Evolutionary conservation across 2,113 vertebrate genomes (phyloP), one percentile per base, ranked within the genome.

Genomic region (Channa maculata): DNA sequence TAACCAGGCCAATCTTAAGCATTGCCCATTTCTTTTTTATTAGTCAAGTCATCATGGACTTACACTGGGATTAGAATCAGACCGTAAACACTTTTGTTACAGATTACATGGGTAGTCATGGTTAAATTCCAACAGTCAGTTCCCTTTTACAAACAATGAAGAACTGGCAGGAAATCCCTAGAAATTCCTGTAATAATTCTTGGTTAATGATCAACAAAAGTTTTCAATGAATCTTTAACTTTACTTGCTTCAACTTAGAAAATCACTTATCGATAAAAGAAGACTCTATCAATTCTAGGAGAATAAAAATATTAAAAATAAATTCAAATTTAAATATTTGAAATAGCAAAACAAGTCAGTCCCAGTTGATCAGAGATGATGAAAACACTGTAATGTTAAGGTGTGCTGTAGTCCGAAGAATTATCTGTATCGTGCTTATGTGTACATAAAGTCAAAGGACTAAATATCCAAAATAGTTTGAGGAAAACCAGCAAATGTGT

Each of bases 391-490:
- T 79, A 41, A 65, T 63, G 62, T 63, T 24, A 5, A 65, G 53
- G 24, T 60, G 24, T 71, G 45, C 10, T 65, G 54, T 66, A 15
- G 53, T 46, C 10, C 24, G 64, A 49, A 39, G 52, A 71, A 65
- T 46, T 11, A n/a, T 3, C 65, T 52, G 49, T 60, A 44, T 71
- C 73, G 65, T 74, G 49, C 73, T 78, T 48, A 80, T 71, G 62
- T 86, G 80, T 83, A 79, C 65, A 86, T 79, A 75, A 65, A 79
- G 62, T 78, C 55, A 70, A 79, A 76, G 39, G 53, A 54, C 36
- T 70, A 58, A 67, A 69, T 80, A 78, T 59, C 15, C 43, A 14
- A 59, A 71, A 41, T 49, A 50, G 53, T 34, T 37, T 72, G 38
- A 60, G 54, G 44, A 77, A 57, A 65, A 65, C n/a, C 41, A 50